A percentile compares a stretch with the other conserved stretches of the same genome.
These are phyloP conservation scores for Agapornis canus DNA, from an alignment of 2,797 vertebrate genomes.

Conservation along the genomic window DNA sequence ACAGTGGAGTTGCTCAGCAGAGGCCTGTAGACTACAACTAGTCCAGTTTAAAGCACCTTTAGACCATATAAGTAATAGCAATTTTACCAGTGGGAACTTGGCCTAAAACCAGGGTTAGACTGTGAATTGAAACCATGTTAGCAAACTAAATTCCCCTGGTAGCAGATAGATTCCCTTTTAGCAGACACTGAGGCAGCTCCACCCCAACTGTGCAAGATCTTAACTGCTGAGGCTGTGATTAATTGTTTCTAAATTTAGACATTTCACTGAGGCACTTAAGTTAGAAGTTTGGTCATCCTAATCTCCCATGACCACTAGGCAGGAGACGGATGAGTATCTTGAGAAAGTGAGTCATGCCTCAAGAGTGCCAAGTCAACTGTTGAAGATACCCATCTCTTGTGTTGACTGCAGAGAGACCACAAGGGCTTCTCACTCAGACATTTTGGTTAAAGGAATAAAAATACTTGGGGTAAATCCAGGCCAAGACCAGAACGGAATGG, in stretches of 20 bases:
- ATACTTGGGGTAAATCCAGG: not conserved
- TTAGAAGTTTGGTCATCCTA: conserved; percentile 30
- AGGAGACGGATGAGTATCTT: not conserved
- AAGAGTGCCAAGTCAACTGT: not conserved
- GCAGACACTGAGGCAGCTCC: not conserved
- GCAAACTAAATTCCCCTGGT: not conserved
- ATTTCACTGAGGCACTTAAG: not conserved
- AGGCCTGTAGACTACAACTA: not conserved
- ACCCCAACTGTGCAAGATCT: not conserved
- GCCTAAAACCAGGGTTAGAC: not conserved
- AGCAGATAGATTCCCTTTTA: not conserved
- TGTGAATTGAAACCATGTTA: not conserved
- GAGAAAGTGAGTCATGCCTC: conserved; percentile 42
- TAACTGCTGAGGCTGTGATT: conserved; percentile 1
- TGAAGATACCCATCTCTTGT: not conserved
- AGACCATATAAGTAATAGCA: not conserved
- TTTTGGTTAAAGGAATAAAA: not conserved
- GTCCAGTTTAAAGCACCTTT: not conserved
- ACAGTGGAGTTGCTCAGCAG: not conserved
- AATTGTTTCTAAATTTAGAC: conserved; percentile 44
- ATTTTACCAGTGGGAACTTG: not conserved
- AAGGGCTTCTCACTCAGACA: not conserved
- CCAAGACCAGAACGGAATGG: not conserved
- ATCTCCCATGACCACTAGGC: not conserved
- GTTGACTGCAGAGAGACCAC: conserved; percentile 12